These are phyloP conservation scores for Taenioides sp. DNA, from an alignment of 2,797 vertebrate species.

Conservation along the genomic window DNA sequence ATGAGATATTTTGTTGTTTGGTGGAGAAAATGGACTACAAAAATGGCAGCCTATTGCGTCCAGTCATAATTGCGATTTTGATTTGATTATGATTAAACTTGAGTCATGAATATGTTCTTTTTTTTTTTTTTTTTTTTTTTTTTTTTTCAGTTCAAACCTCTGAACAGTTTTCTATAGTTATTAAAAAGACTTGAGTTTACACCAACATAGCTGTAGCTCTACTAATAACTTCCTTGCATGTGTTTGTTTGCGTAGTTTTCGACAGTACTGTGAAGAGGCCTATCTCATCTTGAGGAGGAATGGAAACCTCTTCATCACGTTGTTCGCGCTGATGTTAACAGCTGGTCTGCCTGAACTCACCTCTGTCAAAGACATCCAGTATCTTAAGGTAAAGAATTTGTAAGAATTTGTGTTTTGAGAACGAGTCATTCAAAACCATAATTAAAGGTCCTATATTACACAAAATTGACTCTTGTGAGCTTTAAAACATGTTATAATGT, in stretches of 20 bases:
- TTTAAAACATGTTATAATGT: too few species aligned
- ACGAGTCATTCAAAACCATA: background rate
- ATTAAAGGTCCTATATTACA: too few species aligned
- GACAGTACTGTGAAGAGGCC: slow-evolving; percentile 93
- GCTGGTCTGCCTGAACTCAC: slow-evolving; percentile 96
- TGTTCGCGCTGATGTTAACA: slow-evolving; percentile 98
- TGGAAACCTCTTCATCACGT: slow-evolving; percentile 96
- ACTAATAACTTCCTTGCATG: background rate
- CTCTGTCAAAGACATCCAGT: slow-evolving; percentile 97
- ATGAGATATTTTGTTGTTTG: too few species aligned
- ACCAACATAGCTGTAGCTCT: background rate
- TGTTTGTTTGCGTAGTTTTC: slow-evolving; percentile 80
- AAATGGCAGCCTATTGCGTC: too few species aligned
- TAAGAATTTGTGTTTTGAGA: background rate
- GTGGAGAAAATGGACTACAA: too few species aligned
- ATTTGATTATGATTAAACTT: too few species aligned
- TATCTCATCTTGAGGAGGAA: slow-evolving; percentile 93
- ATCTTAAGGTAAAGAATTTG: slow-evolving; percentile 89
- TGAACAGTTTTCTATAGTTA: too few species aligned
- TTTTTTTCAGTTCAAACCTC: background rate
- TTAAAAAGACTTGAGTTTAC: background rate
- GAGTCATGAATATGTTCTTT: too few species aligned
- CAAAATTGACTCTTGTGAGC: too few species aligned
- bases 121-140: background rate
- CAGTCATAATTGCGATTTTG: too few species aligned